Evolutionary conservation across 2,113 vertebrate species (phyloP).

Genomic region (Nansenia antarctica): DNA sequence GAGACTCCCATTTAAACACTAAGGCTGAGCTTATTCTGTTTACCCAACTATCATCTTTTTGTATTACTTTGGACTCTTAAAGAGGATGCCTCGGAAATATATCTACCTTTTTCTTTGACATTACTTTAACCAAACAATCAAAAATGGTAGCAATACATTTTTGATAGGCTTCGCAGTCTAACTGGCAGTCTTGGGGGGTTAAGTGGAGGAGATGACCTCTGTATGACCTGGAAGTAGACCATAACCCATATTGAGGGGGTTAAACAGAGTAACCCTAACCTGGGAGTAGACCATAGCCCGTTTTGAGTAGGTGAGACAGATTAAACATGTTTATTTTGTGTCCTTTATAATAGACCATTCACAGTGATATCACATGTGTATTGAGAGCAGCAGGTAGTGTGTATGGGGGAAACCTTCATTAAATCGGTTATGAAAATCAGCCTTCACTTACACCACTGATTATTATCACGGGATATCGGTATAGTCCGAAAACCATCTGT

Average conservation of each 20-base stretch:
- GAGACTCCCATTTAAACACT: constrained; percentile 87
- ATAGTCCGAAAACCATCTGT: too few relatives aligned
- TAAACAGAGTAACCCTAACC: not conserved
- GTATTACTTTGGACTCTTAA: constrained; percentile 28
- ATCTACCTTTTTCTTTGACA: constrained; percentile 42
- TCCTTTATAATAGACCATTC: too few relatives aligned
- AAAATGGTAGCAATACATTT: constrained; percentile 75
- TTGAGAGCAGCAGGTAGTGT: not conserved
- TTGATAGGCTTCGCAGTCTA: constrained; percentile 89
- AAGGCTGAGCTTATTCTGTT: constrained; percentile 76
- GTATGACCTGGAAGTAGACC: not conserved
- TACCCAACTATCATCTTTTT: constrained; percentile 38
- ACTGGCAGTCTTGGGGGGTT: constrained; percentile 46
- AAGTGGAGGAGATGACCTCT: constrained; percentile 10
- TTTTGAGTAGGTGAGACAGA: not conserved
- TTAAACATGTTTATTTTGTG: not conserved
- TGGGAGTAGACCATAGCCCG: not conserved
- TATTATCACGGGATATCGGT: not conserved
- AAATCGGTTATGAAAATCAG: too few relatives aligned
- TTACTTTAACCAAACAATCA: constrained; percentile 65
- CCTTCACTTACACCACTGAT: too few relatives aligned
- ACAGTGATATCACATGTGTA: not conserved
- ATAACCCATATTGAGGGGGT: not conserved
- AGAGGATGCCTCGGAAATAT: constrained; percentile 49
- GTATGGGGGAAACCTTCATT: not conserved